These are phyloP conservation scores for Magallana gigas DNA, from an alignment of 1,140 invertebrate species.

Conservation along the genomic window DNA sequence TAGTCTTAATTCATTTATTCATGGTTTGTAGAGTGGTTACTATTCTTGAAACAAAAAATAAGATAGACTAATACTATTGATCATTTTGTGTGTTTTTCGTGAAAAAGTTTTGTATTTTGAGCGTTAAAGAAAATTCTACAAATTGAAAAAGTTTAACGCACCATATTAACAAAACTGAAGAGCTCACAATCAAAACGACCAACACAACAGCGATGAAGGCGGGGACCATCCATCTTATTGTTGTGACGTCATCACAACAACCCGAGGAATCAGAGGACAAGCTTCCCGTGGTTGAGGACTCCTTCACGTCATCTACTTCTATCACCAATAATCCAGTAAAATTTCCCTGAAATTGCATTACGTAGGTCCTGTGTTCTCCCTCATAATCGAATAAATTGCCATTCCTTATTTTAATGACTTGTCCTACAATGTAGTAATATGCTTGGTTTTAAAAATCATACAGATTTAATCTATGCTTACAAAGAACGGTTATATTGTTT, in stretches of 20 bases:
- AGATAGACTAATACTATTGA: no score
- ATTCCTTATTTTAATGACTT: neutral
- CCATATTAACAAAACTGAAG: neutral
- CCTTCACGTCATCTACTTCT: neutral
- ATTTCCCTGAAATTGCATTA: neutral
- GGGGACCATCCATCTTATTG: neutral
- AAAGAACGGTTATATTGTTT: no score
- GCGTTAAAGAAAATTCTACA: no score
- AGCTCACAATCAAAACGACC: neutral
- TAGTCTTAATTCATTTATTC: no score
- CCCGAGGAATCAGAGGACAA: neutral
- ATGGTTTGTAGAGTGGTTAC: no score
- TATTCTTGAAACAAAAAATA: no score
- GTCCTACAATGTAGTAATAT: no score
- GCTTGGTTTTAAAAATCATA: no score
- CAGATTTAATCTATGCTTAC: no score
- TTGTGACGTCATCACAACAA: neutral
- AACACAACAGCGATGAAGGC: neutral
- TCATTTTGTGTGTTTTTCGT: no score
- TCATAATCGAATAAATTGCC: neutral
- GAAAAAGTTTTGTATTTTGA: no score
- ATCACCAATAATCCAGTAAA: neutral
- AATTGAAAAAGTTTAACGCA: neutral
- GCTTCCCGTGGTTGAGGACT: neutral
- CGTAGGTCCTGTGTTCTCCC: neutral